Evolutionary conservation across 2,113 vertebrate genomes (phyloP).

Genomic region (Ictalurus furcatus): DNA sequence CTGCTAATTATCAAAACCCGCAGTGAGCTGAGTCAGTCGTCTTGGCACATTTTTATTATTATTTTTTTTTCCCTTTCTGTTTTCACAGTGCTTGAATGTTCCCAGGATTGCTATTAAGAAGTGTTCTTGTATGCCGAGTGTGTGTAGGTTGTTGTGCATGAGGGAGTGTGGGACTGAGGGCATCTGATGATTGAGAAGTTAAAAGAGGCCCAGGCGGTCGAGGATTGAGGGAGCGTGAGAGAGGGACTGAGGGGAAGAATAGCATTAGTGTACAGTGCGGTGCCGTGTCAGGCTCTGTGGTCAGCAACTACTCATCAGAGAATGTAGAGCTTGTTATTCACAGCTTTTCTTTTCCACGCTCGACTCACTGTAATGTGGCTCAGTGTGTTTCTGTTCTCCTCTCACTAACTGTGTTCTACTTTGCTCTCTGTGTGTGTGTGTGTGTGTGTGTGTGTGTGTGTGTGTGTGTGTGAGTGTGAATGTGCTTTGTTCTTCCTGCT

Average conservation of each 20-base stretch:
- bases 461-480: neutral
- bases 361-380: constrained; percentile 15
- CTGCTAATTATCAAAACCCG: constrained; percentile 12
- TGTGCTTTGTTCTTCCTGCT: neutral
- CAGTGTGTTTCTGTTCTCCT: constrained; percentile 31
- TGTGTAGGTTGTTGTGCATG: constrained; percentile 28
- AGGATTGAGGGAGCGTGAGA: constrained; percentile 27
- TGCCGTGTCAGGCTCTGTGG: constrained; percentile 22
- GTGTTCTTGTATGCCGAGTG: constrained; percentile 20
- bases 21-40: constrained; percentile 33
- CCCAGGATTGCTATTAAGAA: constrained; percentile 21
- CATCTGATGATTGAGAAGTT: constrained; percentile 37
- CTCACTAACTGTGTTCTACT: neutral
- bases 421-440: constrained; percentile 17
- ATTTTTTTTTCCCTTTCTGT: neutral
- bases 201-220: constrained; percentile 10
- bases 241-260: neutral
- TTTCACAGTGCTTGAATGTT: neutral
- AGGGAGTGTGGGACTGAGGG: constrained; percentile 17
- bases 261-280: constrained; percentile 21
- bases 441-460: constrained; percentile 8
- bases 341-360: constrained; percentile 16
- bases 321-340: constrained; percentile 34
- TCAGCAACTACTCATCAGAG: constrained; percentile 30
- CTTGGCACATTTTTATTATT: neutral